Conservation (phyloP, 2,113 vertebrate species). For the Trematocara stigmaticum region DNA sequence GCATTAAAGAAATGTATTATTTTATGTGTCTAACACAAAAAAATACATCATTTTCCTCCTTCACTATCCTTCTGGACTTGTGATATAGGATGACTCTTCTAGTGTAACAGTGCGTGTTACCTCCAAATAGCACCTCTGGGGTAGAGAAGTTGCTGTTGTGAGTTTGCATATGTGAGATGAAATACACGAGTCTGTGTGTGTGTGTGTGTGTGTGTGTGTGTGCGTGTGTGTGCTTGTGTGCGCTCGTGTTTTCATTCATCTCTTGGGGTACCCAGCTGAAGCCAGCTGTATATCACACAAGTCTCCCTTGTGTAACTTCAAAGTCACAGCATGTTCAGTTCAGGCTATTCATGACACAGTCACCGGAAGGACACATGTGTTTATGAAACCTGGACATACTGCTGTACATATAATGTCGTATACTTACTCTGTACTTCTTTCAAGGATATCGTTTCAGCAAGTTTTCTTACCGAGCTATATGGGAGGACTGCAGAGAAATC, state of each 20-base stretch:
- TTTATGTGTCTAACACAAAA: background rate
- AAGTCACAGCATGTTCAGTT: conserved; percentile 56
- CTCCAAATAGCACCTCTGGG: conserved; percentile 51
- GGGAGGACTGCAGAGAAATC: conserved; percentile 2
- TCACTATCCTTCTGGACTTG: conserved; percentile 2
- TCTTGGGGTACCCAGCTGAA: conserved; percentile 57
- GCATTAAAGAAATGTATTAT: background rate
- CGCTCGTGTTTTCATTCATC: conserved; percentile 59
- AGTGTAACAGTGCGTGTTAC: conserved; percentile 41
- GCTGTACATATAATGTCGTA: background rate
- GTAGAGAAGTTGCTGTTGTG: conserved; percentile 22
- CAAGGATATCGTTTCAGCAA: conserved; percentile 30
- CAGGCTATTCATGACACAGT: conserved; percentile 67
- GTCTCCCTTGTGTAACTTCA: conserved; percentile 66
- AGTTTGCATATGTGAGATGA: conserved; percentile 14
- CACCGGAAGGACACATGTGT: conserved; percentile 61
- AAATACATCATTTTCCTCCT: background rate
- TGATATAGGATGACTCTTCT: conserved; percentile 37
- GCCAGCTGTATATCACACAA: conserved; percentile 64
- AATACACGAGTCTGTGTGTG: conserved; percentile 12
- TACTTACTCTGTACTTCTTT: background rate
- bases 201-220: background rate
- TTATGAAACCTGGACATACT: conserved; percentile 50
- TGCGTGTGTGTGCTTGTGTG: background rate
- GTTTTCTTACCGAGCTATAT: conserved; percentile 9